Evolutionary conservation across 2,797 vertebrate species (phyloP).

Genomic region (Crocidura indochinensis): DNA sequence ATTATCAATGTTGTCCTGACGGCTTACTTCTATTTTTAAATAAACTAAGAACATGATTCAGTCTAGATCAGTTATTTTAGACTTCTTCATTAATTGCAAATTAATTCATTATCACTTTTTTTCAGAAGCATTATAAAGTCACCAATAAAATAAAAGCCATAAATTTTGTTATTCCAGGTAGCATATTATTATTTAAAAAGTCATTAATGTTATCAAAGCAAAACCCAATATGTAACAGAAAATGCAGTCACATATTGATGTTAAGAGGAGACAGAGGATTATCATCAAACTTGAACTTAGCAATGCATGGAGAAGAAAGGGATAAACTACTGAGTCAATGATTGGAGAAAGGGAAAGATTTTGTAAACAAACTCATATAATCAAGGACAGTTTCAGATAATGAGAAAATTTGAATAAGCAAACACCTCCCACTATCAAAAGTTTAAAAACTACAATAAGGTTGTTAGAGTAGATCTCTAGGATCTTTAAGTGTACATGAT

Average conservation of each 20-base stretch:
- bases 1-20: background rate
- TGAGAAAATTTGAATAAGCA: background rate
- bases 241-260: background rate
- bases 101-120: constrained; percentile 51
- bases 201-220: background rate
- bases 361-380: background rate
- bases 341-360: background rate
- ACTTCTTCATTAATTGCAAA: constrained; percentile 48
- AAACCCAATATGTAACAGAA: constrained; percentile 8
- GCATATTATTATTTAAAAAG: constrained; percentile 6
- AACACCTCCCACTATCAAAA: background rate
- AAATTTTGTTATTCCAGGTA: background rate
- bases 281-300: background rate
- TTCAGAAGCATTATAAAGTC: constrained; percentile 12
- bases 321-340: background rate
- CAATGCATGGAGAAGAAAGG: rapidly evolving
- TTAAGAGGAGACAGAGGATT: background rate
- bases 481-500: background rate
- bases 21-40: constrained; percentile 31
- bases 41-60: constrained; percentile 1
- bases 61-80: constrained; percentile 38
- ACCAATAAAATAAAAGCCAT: constrained; percentile 19
- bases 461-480: background rate
- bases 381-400: background rate
- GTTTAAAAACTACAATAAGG: background rate